These are phyloP conservation scores for Schmidtea mediterranea DNA, from an alignment of 1,140 invertebrate genomes.

Conservation along the genomic window DNA sequence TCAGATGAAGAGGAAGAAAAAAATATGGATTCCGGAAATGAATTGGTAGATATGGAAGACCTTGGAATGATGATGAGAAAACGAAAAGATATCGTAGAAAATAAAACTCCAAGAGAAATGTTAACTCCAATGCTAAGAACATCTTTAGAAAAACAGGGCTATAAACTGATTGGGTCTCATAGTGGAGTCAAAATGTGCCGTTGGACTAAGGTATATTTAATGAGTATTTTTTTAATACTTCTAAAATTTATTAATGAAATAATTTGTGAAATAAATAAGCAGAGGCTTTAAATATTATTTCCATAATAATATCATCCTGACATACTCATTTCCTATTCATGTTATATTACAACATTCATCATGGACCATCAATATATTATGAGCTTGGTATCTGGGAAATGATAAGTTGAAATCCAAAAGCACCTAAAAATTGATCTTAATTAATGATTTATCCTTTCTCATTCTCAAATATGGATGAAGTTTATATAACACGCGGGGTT, in stretches of 20 bases:
- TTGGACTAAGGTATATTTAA: constrained; percentile 34
- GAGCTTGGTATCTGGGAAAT: no score
- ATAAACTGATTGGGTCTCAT: constrained; percentile 35
- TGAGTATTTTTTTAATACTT: constrained; percentile 5
- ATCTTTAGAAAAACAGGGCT: constrained; percentile 37
- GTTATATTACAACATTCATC: no score
- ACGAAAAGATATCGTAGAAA: neutral
- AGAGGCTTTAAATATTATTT: no score
- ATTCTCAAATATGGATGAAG: no score
- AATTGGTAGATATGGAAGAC: constrained; percentile 33
- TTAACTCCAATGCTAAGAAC: constrained; percentile 32
- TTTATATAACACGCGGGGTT: no score
- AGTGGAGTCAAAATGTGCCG: constrained; percentile 39
- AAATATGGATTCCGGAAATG: constrained; percentile 9
- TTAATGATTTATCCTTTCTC: no score
- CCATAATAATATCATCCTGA: no score
- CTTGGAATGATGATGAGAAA: constrained; percentile 25
- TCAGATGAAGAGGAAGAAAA: constrained; percentile 10
- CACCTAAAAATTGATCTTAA: no score
- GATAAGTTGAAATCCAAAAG: no score
- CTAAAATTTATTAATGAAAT: neutral
- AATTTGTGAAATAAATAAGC: no score
- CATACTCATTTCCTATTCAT: no score
- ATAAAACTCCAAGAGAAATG: constrained; percentile 30
- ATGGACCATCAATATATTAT: no score